Conservation (phyloP, 2,797 vertebrate species). For the Spinus pinus region DNA sequence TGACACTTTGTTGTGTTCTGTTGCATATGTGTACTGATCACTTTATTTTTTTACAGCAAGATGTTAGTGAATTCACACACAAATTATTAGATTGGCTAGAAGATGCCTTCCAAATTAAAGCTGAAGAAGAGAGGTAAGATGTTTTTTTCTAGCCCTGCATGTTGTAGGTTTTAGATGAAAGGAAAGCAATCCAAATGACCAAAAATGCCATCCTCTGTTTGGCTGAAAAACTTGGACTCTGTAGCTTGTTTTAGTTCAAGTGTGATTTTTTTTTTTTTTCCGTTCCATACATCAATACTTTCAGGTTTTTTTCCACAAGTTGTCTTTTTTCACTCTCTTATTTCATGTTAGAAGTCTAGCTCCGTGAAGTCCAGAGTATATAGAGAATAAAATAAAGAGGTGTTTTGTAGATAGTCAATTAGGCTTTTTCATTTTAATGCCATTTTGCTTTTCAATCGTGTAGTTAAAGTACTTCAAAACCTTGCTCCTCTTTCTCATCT, state of each 20-base stretch:
- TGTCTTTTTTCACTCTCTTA: neutral
- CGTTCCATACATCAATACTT: neutral
- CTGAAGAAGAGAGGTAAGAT: slow-evolving; percentile 94
- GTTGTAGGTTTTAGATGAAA: neutral
- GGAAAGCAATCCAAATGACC: neutral
- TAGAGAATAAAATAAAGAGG: neutral
- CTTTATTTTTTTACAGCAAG: slow-evolving; percentile 84
- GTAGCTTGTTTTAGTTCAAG: neutral
- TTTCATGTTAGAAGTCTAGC: neutral
- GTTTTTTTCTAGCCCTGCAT: neutral
- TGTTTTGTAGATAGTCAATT: neutral
- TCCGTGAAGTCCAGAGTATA: neutral
- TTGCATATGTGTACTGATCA: neutral
- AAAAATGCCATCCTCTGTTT: neutral
- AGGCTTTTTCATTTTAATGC: neutral
- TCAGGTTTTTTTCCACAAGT: accelerated
- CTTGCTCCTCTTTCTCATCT: neutral
- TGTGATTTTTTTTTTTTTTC: neutral
- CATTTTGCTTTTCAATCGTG: neutral
- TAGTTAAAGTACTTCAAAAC: neutral
- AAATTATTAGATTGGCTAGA: slow-evolving; percentile 98
- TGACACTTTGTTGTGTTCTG: neutral
- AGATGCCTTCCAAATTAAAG: slow-evolving; percentile 98
- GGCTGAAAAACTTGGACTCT: neutral
- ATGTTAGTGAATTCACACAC: slow-evolving; percentile 98